Evolutionary conservation across 2,888 invertebrate genomes (phyloP), one percentile per base, ranked within the genome.

Genomic region (Helicoverpa assulta): DNA sequence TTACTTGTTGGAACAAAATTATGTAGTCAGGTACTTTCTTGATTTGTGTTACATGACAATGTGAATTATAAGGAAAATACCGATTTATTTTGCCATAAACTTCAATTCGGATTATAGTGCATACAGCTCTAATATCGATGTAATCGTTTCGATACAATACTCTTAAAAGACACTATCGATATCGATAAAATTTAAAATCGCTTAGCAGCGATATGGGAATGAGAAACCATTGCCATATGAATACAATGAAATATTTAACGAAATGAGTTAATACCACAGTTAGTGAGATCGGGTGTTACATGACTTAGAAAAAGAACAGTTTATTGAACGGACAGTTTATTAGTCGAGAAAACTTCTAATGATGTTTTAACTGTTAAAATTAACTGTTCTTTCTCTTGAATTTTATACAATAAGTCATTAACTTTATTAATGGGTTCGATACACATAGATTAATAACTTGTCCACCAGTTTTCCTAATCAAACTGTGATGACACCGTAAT

Each of bases 121-220:
- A 51, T 61, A 56, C 33, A 78, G 78, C 58, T 73, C 65, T 78
- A 78, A 40, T 37, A 78, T 73, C 78, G 73, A 73, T 73, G 73
- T 73, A 51, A 72, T 37, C 18, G 56, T 73, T 73, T 78, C 73
- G 64, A 64, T 73, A 59, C 51, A 55, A 71, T 37, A 72, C 21
- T 70, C 54, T 76, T 76, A 70, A 43, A 66, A 54, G 52, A 72
- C 53, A 77, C 62, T 73, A 76, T 72, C 58, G 73, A 72, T 73
- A 77, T 52, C 64, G 37, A 77, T 63, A 55, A 33, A 64, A 78
- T 37, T 64, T 73, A 40, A 26, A 78, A 78, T 40, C 37, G 52
- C 16, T 21, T 53, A 68, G 18, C 10, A 21, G 33, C 68, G 19
- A 56, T 37, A 40, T 26, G 51, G 26, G 16, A 12, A 59, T 70